Conservation (phyloP, 2,113 vertebrate genomes). For the Salvator merianae region DNA sequence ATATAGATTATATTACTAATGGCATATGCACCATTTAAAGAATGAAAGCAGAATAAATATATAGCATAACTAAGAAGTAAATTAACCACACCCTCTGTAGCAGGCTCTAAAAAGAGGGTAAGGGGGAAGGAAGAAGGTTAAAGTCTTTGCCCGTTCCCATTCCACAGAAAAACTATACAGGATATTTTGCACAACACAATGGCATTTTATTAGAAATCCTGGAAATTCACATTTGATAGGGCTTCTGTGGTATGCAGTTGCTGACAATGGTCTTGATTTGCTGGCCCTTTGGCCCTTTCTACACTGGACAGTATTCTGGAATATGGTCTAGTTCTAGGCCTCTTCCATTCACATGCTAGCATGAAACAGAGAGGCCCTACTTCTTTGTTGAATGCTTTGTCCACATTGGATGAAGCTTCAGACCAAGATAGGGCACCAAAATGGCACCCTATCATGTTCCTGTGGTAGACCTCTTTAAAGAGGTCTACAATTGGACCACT, state of each 20-base stretch:
- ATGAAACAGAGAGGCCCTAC: too few species aligned
- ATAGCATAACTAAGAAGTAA: neutral
- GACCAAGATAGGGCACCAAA: too few species aligned
- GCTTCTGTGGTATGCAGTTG: neutral
- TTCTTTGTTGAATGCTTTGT: too few species aligned
- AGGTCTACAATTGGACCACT: too few species aligned
- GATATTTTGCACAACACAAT: slow-evolving; percentile 34
- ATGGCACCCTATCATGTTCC: too few species aligned
- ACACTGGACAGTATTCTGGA: too few species aligned
- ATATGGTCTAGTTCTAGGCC: too few species aligned
- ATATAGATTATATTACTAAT: neutral
- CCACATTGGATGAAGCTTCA: too few species aligned
- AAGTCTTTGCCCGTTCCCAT: neutral
- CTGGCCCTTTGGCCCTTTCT: too few species aligned
- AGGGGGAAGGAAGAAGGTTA: neutral
- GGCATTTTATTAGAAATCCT: slow-evolving; percentile 26
- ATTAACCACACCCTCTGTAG: neutral
- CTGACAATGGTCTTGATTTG: neutral
- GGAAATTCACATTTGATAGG: fast-evolving
- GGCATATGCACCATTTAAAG: slow-evolving; percentile 37
- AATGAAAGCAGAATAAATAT: slow-evolving; percentile 15
- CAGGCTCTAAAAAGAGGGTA: neutral
- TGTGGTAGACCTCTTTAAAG: too few species aligned
- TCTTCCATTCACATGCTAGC: too few species aligned
- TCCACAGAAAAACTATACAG: slow-evolving; percentile 17